These are phyloP conservation scores for Drosophila lacteicornis DNA, from an alignment of 1,140 invertebrate species.

Conservation along the genomic window DNA sequence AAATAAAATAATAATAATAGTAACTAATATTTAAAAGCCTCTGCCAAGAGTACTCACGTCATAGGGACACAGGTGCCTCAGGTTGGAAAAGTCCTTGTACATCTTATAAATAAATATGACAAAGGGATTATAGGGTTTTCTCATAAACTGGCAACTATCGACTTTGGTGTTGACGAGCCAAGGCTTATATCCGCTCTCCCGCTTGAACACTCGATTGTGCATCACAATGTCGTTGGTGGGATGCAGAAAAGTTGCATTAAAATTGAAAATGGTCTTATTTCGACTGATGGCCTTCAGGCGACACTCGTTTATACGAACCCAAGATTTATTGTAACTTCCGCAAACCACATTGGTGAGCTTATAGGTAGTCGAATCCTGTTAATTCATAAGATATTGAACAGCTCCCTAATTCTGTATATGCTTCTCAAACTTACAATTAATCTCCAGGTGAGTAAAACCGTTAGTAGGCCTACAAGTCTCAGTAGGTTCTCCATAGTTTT, in stretches of 20 bases:
- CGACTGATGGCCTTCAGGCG: slow-evolving; percentile 20
- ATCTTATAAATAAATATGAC: background rate
- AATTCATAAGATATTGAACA: background rate
- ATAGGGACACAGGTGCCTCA: slow-evolving; percentile 10
- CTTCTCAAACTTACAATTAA: background rate
- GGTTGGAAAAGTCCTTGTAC: slow-evolving; percentile 14
- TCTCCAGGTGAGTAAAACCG: background rate
- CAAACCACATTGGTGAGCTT: slow-evolving; percentile 16
- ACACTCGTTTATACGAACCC: slow-evolving; percentile 11
- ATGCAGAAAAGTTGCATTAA: slow-evolving; percentile 1
- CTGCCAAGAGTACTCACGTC: background rate
- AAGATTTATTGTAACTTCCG: slow-evolving; percentile 10
- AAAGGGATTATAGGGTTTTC: background rate
- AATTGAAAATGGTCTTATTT: background rate
- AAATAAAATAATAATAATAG: background rate
- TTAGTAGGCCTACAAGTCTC: background rate
- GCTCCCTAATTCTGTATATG: background rate
- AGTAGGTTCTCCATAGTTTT: background rate
- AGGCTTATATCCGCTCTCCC: slow-evolving; percentile 12
- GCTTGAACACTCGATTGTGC: slow-evolving; percentile 2
- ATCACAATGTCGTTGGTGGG: background rate
- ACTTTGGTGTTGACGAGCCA: background rate
- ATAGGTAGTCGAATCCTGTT: background rate
- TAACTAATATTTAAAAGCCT: too few relatives aligned
- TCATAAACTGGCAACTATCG: slow-evolving; percentile 7